A percentile compares a stretch with the other conserved stretches of the same genome.
phyloP scores from a whole-genome alignment of 2,888 invertebrate species.

The Clanis bilineata region DNA sequence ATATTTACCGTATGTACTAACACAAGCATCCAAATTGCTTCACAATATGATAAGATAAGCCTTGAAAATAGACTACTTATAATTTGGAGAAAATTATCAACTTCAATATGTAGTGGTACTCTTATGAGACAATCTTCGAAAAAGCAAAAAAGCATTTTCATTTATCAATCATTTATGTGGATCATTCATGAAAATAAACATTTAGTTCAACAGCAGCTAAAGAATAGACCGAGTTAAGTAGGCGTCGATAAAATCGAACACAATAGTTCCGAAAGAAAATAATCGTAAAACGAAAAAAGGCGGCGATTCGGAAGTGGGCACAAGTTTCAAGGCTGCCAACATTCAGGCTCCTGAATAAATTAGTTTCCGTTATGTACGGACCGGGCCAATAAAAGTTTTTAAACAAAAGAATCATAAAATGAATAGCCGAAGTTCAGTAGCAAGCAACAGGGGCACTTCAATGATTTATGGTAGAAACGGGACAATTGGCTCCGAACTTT shows the following conservation, averaged over 20 bases:
- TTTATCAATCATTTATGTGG: neutral
- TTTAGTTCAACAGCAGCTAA: neutral
- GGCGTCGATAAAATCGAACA: conserved; percentile 12
- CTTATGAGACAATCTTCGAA: no score
- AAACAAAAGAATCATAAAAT: conserved; percentile 82
- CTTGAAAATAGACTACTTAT: no score
- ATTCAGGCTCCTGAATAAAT: conserved; percentile 75
- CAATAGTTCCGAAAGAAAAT: conserved; percentile 14
- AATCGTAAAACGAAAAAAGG: conserved; percentile 33
- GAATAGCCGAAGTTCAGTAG: conserved; percentile 70
- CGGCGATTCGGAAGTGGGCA: conserved; percentile 55
- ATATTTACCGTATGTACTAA: no score
- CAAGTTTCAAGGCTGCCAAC: conserved; percentile 66
- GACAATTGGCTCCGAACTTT: conserved; percentile 71
- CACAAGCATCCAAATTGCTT: no score
- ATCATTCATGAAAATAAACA: neutral
- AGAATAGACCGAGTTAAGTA: conserved; percentile 7
- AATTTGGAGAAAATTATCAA: no score
- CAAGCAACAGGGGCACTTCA: conserved; percentile 71
- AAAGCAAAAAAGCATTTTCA: neutral
- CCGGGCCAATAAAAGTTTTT: conserved; percentile 78
- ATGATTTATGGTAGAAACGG: conserved; percentile 73
- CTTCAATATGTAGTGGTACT: no score
- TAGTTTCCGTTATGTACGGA: conserved; percentile 70
- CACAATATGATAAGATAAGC: no score